These are phyloP conservation scores for Xanthia icteritia DNA, from an alignment of 2,888 invertebrate genomes.

Conservation along the genomic window DNA sequence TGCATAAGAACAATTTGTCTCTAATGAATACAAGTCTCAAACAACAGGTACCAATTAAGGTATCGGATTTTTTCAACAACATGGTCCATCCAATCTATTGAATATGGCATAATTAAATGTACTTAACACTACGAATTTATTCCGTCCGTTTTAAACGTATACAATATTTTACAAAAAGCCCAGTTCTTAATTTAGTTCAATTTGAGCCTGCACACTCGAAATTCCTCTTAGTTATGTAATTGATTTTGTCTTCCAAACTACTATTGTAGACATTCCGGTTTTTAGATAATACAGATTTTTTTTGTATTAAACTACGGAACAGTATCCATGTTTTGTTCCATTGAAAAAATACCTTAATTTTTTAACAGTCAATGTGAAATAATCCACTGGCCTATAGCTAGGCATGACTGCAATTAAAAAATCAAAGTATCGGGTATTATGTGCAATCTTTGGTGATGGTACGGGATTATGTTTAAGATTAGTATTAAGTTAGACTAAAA, in stretches of 20 bases:
- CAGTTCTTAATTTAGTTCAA: slow-evolving; percentile 66
- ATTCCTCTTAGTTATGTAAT: slow-evolving; percentile 73
- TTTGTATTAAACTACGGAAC: slow-evolving; percentile 78
- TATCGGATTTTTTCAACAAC: slow-evolving; percentile 70
- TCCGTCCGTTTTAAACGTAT: slow-evolving; percentile 81
- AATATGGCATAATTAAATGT: slow-evolving; percentile 74
- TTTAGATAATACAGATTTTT: slow-evolving; percentile 59
- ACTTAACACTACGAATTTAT: slow-evolving; percentile 84
- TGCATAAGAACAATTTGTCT: slow-evolving; percentile 53
- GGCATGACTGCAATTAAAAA: slow-evolving; percentile 90
- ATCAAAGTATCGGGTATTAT: slow-evolving; percentile 95
- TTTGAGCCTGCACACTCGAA: slow-evolving; percentile 68
- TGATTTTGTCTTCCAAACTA: slow-evolving; percentile 85
- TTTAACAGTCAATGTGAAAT: slow-evolving; percentile 86
- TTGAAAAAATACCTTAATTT: slow-evolving; percentile 87
- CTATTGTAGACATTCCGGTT: slow-evolving; percentile 78
- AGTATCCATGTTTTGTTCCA: slow-evolving; percentile 78
- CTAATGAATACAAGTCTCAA: slow-evolving; percentile 63
- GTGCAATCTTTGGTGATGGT: slow-evolving; percentile 95
- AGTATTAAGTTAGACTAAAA: slow-evolving; percentile 77
- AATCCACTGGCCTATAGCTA: slow-evolving; percentile 78
- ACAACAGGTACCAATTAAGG: slow-evolving; percentile 69
- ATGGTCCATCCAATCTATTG: slow-evolving; percentile 65
- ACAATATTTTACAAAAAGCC: slow-evolving; percentile 57
- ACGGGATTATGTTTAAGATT: slow-evolving; percentile 87